Evolutionary conservation across 1,140 invertebrate genomes (phyloP).

Genomic region (Hylaeus volcanicus): DNA sequence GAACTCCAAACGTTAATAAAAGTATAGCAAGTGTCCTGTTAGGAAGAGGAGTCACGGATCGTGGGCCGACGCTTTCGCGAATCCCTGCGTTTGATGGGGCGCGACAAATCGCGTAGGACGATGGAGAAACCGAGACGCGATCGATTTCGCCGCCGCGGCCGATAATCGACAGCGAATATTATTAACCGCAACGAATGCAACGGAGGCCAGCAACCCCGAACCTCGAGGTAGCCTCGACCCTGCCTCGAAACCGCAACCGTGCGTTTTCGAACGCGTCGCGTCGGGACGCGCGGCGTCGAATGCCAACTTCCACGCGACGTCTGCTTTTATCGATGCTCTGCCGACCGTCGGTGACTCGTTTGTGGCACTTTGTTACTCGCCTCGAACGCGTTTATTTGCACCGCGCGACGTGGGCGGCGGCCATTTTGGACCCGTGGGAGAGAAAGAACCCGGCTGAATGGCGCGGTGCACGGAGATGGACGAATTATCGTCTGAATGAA

Average conservation of each 20-base stretch:
- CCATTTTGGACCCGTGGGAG: not conserved
- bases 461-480: no score
- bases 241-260: constrained; percentile 21
- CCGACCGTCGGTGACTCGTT: not conserved
- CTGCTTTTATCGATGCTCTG: constrained; percentile 13
- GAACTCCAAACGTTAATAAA: no score
- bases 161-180: constrained; percentile 49
- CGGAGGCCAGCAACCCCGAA: constrained; percentile 49
- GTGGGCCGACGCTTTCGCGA: no score
- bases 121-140: not conserved
- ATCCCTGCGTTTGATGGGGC: not conserved
- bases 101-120: constrained; percentile 2
- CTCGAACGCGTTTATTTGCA: no score
- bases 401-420: not conserved
- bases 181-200: constrained; percentile 33
- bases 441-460: no score
- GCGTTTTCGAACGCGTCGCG: constrained; percentile 26
- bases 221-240: constrained; percentile 47
- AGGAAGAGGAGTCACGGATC: no score
- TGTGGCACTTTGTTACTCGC: not conserved
- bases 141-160: not conserved
- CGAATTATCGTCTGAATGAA: no score
- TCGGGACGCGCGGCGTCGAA: constrained; percentile 6
- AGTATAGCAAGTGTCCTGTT: no score
- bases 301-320: constrained; percentile 26